Evolutionary conservation across 1,140 invertebrate genomes (phyloP), one percentile per base, ranked within the genome.

Genomic region (Pogonomyrmex californicus): DNA sequence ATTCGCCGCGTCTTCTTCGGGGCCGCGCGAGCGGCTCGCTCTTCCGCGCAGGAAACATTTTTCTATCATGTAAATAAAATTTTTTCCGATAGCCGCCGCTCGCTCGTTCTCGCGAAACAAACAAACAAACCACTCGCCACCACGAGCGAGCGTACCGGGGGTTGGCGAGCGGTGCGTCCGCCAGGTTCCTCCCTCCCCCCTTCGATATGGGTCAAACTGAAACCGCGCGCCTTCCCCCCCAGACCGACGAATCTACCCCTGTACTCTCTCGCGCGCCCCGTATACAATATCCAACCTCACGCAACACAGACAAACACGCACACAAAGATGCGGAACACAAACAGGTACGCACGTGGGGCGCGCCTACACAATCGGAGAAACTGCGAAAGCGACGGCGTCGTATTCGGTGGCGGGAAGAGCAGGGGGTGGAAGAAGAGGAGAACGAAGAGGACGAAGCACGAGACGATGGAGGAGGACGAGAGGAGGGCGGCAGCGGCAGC

Each of bases 321-420:
- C 44, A 38, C 41, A 38, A 17, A 10, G 36, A 44, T 14, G 44
- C 38, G 10, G 23, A 33, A 63, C 77, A 75, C 82, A 86, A 81
- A 81, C 87, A 51, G 66, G 77, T 88, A 38, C 58, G 85, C 6
- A 78, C 54, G 41, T 30, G 77, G 71, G 23, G 82, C 66, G 89
- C 81, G 78, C 70, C 66, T 85, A 89, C 63, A 91, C 68, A 91
- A 91, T 90, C 73, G 87, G 73, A 90, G 88, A 90, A 91, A 91
- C 88, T 90, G 88, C 85, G 81, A 91, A 90, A 86, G 86, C 89
- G 81, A 65, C 88, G 88, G 85, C 88, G 89, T 90, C 88, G 88
- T 77, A 68, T 41, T 9, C 77, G 56, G 41, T 36, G 86, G 85
- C 73, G 73, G 85, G 66, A 56, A 4, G 38, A 73, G 65, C 73